phyloP scores from a whole-genome alignment of 2,888 invertebrate species.

The Drosophila birchii region DNA sequence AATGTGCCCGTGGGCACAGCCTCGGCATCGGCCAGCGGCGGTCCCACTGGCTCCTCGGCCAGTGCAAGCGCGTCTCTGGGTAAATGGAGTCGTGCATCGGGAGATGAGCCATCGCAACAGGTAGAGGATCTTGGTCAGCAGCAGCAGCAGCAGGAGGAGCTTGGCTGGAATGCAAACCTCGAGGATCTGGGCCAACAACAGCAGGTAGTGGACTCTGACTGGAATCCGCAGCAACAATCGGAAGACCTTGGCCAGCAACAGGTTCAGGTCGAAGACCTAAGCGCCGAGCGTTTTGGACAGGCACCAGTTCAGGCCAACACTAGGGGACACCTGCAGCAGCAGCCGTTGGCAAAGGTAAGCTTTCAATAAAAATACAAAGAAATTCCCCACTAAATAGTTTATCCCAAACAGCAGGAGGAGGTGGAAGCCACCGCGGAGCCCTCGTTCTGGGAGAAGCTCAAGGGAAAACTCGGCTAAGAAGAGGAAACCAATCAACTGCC shows the following conservation, averaged over 20 bases:
- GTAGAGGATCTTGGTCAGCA: constrained; percentile 45
- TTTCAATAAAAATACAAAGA: too few relatives aligned
- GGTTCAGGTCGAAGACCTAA: constrained; percentile 56
- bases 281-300: constrained; percentile 25
- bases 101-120: constrained; percentile 65
- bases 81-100: constrained; percentile 60
- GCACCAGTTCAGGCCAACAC: constrained; percentile 17
- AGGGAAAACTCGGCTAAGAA: constrained; percentile 66
- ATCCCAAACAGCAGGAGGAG: constrained; percentile 55
- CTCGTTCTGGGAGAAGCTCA: constrained; percentile 73
- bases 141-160: constrained; percentile 52
- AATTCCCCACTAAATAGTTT: neutral
- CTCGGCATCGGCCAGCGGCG: constrained; percentile 60
- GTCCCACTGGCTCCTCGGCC: constrained; percentile 56
- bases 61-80: constrained; percentile 51
- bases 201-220: constrained; percentile 14
- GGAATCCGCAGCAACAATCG: constrained; percentile 53
- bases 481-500: constrained; percentile 54
- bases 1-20: constrained; percentile 56
- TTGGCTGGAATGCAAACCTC: constrained; percentile 22
- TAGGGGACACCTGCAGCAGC: constrained; percentile 38
- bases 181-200: constrained; percentile 34
- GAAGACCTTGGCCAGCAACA: constrained; percentile 53
- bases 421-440: constrained; percentile 66
- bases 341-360: constrained; percentile 57